A percentile compares a stretch with the other conserved stretches of the same genome.
These are phyloP conservation scores for Diadromus collaris DNA, from an alignment of 2,888 invertebrate genomes.

Conservation along the genomic window DNA sequence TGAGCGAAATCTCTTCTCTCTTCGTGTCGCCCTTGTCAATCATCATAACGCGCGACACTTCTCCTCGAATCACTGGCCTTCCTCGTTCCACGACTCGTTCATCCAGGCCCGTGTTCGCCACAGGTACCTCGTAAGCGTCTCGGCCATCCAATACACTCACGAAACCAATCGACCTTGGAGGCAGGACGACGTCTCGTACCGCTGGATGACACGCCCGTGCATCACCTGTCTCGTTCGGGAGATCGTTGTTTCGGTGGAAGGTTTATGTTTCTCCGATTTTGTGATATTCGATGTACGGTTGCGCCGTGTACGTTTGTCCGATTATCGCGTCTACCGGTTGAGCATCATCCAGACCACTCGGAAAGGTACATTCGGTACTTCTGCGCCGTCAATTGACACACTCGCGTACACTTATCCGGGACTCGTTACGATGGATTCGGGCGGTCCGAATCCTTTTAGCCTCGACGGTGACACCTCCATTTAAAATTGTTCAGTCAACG, in stretches of 20 bases:
- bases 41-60: neutral
- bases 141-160: neutral
- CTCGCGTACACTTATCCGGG: neutral
- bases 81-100: neutral
- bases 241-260: neutral
- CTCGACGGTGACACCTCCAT: neutral
- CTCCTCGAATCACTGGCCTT: neutral
- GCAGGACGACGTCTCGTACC: neutral
- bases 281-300: neutral
- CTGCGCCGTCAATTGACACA: neutral
- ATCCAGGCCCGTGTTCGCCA: neutral
- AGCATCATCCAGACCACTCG: conserved; percentile 5
- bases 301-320: conserved; percentile 6
- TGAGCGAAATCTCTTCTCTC: neutral
- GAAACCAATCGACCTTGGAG: neutral
- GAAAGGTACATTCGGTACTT: neutral
- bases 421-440: neutral
- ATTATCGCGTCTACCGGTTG: neutral
- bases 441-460: neutral
- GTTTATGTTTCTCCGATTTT: neutral
- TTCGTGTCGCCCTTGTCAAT: neutral
- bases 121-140: neutral
- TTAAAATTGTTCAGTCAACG: neutral
- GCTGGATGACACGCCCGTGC: neutral
- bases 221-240: neutral